These are phyloP conservation scores for Bursaphelenchus mucronatus DNA, from an alignment of 1,140 invertebrate species.

Conservation along the genomic window DNA sequence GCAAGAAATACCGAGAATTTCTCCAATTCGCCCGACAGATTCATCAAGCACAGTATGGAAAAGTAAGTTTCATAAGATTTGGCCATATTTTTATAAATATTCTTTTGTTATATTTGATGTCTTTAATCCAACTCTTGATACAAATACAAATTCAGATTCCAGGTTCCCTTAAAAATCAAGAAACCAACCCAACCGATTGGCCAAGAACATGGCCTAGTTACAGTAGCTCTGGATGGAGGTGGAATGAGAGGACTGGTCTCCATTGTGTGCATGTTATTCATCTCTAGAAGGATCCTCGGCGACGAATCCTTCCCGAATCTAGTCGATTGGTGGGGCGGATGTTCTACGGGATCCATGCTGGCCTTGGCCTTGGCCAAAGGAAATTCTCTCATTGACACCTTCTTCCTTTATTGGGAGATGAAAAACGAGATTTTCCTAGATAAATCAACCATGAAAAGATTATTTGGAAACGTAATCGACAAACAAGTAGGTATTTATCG, in stretches of 20 bases:
- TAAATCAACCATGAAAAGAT: conserved; percentile 46
- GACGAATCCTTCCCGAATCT: conserved; percentile 43
- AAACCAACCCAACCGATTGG: conserved; percentile 19
- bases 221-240: conserved; percentile 51
- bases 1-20: conserved; percentile 31
- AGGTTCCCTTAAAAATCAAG: background rate
- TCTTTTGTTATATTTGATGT: background rate
- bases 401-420: conserved; percentile 58
- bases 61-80: conserved; percentile 10
- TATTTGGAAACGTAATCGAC: conserved; percentile 49
- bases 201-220: conserved; percentile 26
- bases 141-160: conserved; percentile 26
- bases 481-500: conserved; percentile 42
- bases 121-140: conserved; percentile 3
- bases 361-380: conserved; percentile 51
- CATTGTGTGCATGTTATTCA: conserved; percentile 46
- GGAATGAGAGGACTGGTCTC: conserved; percentile 52
- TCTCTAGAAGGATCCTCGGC: conserved; percentile 47
- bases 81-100: conserved; percentile 11
- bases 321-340: conserved; percentile 51
- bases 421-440: conserved; percentile 55
- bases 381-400: conserved; percentile 42
- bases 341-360: conserved; percentile 49
- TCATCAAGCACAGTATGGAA: conserved; percentile 32
- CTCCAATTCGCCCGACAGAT: conserved; percentile 29